Evolutionary conservation across 2,113 vertebrate genomes (phyloP), one percentile per base, ranked within the genome.

Genomic region (Sprattus sprattus): DNA sequence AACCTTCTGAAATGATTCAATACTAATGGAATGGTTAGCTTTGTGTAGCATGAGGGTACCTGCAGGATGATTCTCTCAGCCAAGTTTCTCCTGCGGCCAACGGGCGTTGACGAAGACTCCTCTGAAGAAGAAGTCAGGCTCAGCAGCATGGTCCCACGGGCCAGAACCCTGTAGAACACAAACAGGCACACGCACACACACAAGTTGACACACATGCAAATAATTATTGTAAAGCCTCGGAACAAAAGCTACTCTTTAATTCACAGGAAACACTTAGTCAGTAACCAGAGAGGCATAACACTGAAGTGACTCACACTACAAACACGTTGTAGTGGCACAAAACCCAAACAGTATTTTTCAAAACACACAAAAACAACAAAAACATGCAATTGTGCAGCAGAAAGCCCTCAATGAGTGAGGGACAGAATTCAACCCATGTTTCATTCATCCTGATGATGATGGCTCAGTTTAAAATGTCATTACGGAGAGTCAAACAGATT

Each of bases 61-160:
- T 99, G 98, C 80, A 99, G 89, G 10, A 98, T 94, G 84, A 98
- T 93, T 91, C 95, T 97, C 93, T 98, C 97, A 86, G 93, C 91
- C 11, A 91, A 89, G 49, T 91, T 91, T 92, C 93, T 96, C 91
- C 93, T 97, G 89, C 94, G 96, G 83, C 90, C 91, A 71, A 90
- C 89, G 18, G 85, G 84, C 83, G 94, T 93, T 44, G 89, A 44
- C 16, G 92, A 89, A 82, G 91, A 92, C 1, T 86, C 91, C 85
- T 94, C 94, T 57, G 95, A 91, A 1, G 94, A 95, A 2, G 95
- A 96, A 97, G 98, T 99, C 87, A 99, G 91, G 83, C 96, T 95
- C 11, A 99, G 91, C 88, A 99, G 95, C 88, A 95, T 95, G 86
- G 96, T 98, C 89, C 97, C 97, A 88, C 91, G 92, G 67, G 96